phyloP scores from a whole-genome alignment of 2,888 invertebrate genomes.

The Metopia argyrocephala region DNA sequence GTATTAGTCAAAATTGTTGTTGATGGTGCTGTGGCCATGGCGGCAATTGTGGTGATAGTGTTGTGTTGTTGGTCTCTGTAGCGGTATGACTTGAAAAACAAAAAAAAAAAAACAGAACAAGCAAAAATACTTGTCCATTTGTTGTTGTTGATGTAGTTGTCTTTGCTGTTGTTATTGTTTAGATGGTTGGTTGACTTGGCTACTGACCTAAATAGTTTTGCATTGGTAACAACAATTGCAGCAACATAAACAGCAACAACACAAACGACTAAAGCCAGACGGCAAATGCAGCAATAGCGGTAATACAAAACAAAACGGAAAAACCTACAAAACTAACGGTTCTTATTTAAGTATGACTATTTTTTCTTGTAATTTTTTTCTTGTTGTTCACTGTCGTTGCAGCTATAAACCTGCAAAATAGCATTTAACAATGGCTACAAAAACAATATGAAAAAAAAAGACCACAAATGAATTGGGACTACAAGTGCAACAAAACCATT shows the following conservation, averaged over 20 bases:
- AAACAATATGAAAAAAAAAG: background rate
- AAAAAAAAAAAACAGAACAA: too few species aligned
- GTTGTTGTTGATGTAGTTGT: background rate
- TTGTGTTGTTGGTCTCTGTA: background rate
- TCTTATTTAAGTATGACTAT: constrained; percentile 58
- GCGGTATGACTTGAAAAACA: background rate
- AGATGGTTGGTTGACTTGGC: constrained; percentile 59
- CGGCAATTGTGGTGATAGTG: background rate
- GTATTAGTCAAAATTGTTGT: constrained; percentile 12
- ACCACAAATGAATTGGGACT: background rate
- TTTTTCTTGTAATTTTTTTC: background rate
- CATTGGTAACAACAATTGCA: constrained; percentile 51
- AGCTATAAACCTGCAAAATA: background rate
- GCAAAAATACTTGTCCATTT: background rate
- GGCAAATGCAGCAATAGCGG: constrained; percentile 23
- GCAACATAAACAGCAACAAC: constrained; percentile 34
- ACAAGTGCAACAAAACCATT: background rate
- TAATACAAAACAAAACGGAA: background rate
- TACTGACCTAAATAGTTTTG: constrained; percentile 73
- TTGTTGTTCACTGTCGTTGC: background rate
- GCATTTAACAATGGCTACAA: background rate
- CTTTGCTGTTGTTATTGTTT: constrained; percentile 17
- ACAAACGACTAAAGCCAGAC: background rate
- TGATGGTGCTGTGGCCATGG: background rate
- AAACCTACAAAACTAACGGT: constrained; percentile 60